These are phyloP conservation scores for Stenurella melanura DNA, from an alignment of 2,888 invertebrate species.

Conservation along the genomic window DNA sequence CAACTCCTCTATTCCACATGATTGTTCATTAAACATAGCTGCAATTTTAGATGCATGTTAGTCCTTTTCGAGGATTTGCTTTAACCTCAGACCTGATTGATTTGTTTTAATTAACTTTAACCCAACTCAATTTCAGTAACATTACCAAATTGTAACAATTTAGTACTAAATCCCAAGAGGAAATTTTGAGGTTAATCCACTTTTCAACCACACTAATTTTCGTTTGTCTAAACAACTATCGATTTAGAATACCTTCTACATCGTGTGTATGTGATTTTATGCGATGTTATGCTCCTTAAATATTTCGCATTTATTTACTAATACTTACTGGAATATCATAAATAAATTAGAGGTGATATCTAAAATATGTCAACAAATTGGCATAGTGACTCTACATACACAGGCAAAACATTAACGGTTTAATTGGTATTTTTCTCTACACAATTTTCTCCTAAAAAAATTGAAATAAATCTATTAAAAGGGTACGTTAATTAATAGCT, in stretches of 20 bases:
- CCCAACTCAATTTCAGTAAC: slow-evolving; percentile 42
- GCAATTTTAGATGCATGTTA: slow-evolving; percentile 20
- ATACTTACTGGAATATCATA: too few relatives aligned
- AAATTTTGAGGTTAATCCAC: slow-evolving; percentile 39
- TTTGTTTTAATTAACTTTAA: slow-evolving; percentile 56
- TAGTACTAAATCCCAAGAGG: slow-evolving; percentile 37
- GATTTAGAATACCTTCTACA: slow-evolving; percentile 27
- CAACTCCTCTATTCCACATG: neutral
- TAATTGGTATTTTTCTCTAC: too few relatives aligned
- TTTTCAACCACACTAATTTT: slow-evolving; percentile 43
- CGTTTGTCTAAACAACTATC: slow-evolving; percentile 25
- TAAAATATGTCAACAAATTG: slow-evolving; percentile 8
- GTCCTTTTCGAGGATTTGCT: slow-evolving; percentile 43
- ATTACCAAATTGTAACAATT: slow-evolving; percentile 42
- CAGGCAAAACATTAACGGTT: too few relatives aligned
- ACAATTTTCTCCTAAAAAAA: too few relatives aligned
- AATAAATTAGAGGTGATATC: too few relatives aligned
- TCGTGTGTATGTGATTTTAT: neutral
- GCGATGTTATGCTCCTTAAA: too few relatives aligned
- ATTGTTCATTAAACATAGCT: slow-evolving; percentile 18
- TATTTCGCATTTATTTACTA: too few relatives aligned
- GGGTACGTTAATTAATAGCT: too few relatives aligned
- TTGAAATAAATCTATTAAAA: too few relatives aligned
- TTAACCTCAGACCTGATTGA: slow-evolving; percentile 53
- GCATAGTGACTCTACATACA: slow-evolving; percentile 6